Evolutionary conservation across 2,888 invertebrate genomes (phyloP), one percentile per base, ranked within the genome.

Genomic region (Empis livida): DNA sequence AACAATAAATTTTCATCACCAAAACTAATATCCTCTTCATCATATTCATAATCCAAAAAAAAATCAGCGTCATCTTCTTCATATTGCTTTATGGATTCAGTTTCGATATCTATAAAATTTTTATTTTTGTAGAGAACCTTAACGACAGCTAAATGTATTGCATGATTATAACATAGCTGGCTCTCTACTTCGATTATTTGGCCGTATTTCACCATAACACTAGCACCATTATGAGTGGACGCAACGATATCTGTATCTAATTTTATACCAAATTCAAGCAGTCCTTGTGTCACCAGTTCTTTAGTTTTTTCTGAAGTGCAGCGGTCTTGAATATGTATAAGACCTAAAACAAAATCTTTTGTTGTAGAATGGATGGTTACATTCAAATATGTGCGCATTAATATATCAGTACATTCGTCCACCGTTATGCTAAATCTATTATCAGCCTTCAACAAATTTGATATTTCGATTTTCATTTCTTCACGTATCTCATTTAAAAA

Each of bases 241-340:
- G 40, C 40, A 20, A 40, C 40, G n/a, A 31, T 42, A 30, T 42
- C 42, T n/a, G 30, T 13, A n/a, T 42, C 42, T 13, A 42, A 42
- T 23, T 42, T 30, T 42, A 42, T 15, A 9, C 42, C 42, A 30
- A 42, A 42, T 30, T 42, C 32, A 10, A 13, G 10, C 13, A 32
- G 13, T 32, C 32, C 11, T 32, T 32, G 10, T 13, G 13, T 13
- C 13, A 32, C 32, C 32, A 32, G 13, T 32, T 32, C 32, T 32
- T 32, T 13, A 13, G 32, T 32, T 32, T 32, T 32, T 32, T 32
- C 32, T 13, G 32, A 32, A 13, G 32, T 32, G 32, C 32, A 32
- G 13, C 32, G 10, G 10, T 32, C 32, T 32, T 13, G 10, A 32
- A 32, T 13, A 8, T 10, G 32, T 13, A 32, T 13, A 13, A 32